Base-by-base conservation (phyloP, 2,113 vertebrate genomes). In the Scytalopus superciliaris region DNA sequence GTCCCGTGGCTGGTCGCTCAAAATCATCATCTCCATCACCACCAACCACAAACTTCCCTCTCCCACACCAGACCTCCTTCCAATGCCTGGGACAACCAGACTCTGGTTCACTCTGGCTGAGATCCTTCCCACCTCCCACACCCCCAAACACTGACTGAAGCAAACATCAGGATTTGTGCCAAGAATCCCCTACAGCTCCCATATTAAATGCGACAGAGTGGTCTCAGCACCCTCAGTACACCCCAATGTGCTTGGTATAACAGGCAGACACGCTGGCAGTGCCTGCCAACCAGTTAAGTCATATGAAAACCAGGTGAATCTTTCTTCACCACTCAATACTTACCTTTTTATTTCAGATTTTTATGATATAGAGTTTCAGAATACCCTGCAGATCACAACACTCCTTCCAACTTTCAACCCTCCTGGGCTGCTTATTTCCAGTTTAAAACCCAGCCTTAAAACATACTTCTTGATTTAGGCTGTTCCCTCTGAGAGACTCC, bases 401-500 rank as follows among this genome's bases (percentile, higher is more conserved):
- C 7, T 76, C 45, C 69, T 80, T 83, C 78, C 63, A 44, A 49
- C 57, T 47, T 44, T 56, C 31, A 60, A 49, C 16, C 75, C 66
- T 70, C 37, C 63, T 91, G 45, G 40, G 77, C 44, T 87, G 22
- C 84, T 89, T 84, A 72, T 86, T 93, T 96, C 85, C 78, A 66
- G 68, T 59, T 95, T 77, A 87, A 60, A 93, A 19, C 33, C 78
- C 92, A 77, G 78, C 70, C 73, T 75, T 44, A 28, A 67, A 94
- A 81, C 45, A 57, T 45, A 84, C 14, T 67, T 96, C 93, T 94
- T 92, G 84, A 95, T 94, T 88, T 90, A 85, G 37, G 68, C 31
- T 75, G 49, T 15, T 89, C 60, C 89, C 90, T 64, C 9, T 0
- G 47, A 96, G 52, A 90, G 27, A 66, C 25, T 90, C 76, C 69